phyloP scores from a whole-genome alignment of 2,888 invertebrate genomes.

The Drosophila lutescens region DNA sequence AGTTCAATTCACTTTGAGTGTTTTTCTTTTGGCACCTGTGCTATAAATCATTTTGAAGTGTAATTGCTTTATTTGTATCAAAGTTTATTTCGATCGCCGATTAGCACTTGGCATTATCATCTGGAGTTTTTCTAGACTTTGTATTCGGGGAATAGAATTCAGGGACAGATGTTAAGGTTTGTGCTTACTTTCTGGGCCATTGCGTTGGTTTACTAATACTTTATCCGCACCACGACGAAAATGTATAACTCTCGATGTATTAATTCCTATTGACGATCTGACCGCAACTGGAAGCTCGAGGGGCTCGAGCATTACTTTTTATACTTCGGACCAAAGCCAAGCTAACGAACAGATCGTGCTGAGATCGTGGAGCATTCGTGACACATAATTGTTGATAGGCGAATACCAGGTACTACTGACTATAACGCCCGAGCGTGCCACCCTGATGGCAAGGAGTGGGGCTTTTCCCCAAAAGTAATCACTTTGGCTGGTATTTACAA shows the following conservation, averaged over 20 bases:
- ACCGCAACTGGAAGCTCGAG: conserved; percentile 59
- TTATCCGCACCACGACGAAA: conserved; percentile 8
- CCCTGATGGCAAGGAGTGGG: conserved; percentile 9
- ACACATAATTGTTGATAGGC: conserved; percentile 27
- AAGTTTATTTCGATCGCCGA: conserved; percentile 15
- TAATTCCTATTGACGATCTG: conserved; percentile 52
- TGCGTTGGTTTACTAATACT: conserved; percentile 42
- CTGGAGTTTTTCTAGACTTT: conserved; percentile 27
- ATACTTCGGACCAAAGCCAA: conserved; percentile 46
- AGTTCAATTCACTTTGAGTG: conserved; percentile 6
- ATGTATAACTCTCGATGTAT: conserved; percentile 6
- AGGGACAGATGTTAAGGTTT: not conserved
- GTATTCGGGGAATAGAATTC: conserved; percentile 6
- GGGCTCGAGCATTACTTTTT: conserved; percentile 58
- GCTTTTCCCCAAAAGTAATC: conserved; percentile 13
- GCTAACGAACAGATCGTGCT: conserved; percentile 44
- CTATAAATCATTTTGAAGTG: conserved; percentile 27
- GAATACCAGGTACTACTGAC: conserved; percentile 19
- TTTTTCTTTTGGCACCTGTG: conserved; percentile 4
- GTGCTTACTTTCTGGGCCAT: conserved; percentile 63
- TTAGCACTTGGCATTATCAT: conserved; percentile 11
- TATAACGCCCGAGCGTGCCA: conserved; percentile 16
- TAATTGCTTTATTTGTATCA: conserved; percentile 20
- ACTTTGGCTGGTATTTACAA: conserved; percentile 15
- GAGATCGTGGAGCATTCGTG: conserved; percentile 45